Percentiles rank a stretch among this genome's conserved stretches.
phyloP scores from a whole-genome alignment of 2,797 vertebrate species.

The Tenualosa ilisha region DNA sequence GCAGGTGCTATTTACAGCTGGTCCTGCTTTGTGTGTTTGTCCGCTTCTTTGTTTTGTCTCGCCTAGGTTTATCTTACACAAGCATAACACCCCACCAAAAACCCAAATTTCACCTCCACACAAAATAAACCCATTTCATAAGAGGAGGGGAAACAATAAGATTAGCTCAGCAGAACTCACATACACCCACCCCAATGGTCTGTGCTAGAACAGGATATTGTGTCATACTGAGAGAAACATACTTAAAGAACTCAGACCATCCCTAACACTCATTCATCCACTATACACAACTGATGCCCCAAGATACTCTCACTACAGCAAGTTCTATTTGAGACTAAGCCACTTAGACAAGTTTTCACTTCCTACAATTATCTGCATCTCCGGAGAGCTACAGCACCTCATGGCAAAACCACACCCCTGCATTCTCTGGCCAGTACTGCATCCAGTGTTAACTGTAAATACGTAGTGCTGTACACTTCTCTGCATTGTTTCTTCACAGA shows the following conservation, averaged over 20 bases:
- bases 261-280: neutral
- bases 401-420: neutral
- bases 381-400: neutral
- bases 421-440: neutral
- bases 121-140: slow-evolving; percentile 12
- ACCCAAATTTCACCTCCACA: neutral
- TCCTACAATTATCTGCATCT: neutral
- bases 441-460: neutral
- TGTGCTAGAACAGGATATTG: neutral
- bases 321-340: neutral
- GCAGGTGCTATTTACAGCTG: slow-evolving; percentile 5
- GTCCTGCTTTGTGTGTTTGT: neutral
- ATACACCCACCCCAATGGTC: neutral
- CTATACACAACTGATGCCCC: too few species aligned
- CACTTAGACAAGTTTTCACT: neutral
- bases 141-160: neutral
- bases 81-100: neutral
- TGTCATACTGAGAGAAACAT: neutral
- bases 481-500: neutral
- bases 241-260: neutral
- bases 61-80: neutral
- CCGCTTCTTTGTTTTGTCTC: neutral
- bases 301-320: neutral
- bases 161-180: neutral
- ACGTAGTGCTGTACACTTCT: neutral